phyloP scores from a whole-genome alignment of 2,888 invertebrate species.

The Sphaerophoria taeniata region DNA sequence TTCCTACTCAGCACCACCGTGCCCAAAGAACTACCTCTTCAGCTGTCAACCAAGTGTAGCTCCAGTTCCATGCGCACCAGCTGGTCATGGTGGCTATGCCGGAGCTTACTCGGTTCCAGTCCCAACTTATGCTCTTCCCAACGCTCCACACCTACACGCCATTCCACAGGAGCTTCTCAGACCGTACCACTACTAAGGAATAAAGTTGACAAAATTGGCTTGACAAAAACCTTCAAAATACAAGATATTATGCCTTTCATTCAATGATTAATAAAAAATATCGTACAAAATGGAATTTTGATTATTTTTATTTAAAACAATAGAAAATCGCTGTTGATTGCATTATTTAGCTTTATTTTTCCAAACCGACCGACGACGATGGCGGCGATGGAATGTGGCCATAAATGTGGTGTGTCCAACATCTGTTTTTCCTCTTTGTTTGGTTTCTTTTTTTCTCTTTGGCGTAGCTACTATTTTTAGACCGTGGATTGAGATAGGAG shows the following conservation, averaged over 20 bases:
- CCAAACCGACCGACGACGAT: not conserved
- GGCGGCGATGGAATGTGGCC: too few species aligned
- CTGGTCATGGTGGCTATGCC: slow-evolving; percentile 64
- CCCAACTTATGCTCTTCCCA: slow-evolving; percentile 78
- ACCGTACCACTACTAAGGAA: slow-evolving; percentile 74
- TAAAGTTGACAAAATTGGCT: too few species aligned
- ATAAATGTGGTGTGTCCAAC: not conserved
- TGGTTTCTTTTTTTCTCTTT: not conserved
- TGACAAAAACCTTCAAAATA: not conserved
- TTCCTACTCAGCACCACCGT: slow-evolving; percentile 73
- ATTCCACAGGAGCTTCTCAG: slow-evolving; percentile 76
- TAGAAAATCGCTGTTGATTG: slow-evolving; percentile 21
- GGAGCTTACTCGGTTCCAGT: slow-evolving; percentile 79
- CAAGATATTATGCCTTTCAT: not conserved
- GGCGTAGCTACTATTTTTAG: slow-evolving; percentile 40
- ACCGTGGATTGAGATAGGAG: slow-evolving; percentile 6
- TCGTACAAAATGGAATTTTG: not conserved
- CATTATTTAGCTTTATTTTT: slow-evolving; percentile 18
- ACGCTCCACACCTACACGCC: slow-evolving; percentile 45
- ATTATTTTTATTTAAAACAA: not conserved
- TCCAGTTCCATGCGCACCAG: slow-evolving; percentile 78
- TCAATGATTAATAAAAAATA: slow-evolving; percentile 1
- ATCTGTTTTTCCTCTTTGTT: slow-evolving; percentile 29
- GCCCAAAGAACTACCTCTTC: slow-evolving; percentile 79
- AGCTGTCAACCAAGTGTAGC: slow-evolving; percentile 79